Evolutionary conservation across 64 coral and sea anemone species (phyloP).

Genomic region (Dendrophyllia cribrosa): DNA sequence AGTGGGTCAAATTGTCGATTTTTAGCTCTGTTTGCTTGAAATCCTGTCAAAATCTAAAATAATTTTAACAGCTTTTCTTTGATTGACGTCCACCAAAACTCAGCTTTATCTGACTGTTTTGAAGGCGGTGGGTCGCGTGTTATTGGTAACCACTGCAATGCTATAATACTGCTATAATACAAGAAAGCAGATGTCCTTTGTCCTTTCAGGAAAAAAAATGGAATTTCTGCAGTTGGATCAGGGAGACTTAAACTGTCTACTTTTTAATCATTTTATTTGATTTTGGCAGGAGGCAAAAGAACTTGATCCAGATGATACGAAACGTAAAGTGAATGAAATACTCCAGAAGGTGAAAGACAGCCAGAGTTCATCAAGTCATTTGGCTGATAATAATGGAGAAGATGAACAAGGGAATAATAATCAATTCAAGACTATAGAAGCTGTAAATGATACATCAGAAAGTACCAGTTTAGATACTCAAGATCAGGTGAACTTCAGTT

Average conservation of each 20-base stretch:
- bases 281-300: slow-evolving; percentile 73
- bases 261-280: neutral
- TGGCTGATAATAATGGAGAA: neutral
- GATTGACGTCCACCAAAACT: too few species aligned
- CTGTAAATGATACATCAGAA: neutral
- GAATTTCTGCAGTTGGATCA: too few species aligned
- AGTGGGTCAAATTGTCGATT: too few species aligned
- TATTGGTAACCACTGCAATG: too few species aligned
- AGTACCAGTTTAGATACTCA: neutral
- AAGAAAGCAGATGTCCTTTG: too few species aligned
- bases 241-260: neutral
- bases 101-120: too few species aligned
- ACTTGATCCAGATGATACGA: slow-evolving; percentile 83
- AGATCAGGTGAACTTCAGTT: neutral
- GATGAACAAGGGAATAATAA: neutral
- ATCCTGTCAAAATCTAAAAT: too few species aligned
- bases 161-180: too few species aligned
- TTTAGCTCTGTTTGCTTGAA: too few species aligned
- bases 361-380: neutral
- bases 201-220: too few species aligned
- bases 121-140: too few species aligned
- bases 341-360: slow-evolving; percentile 86
- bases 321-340: slow-evolving; percentile 90
- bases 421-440: neutral
- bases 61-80: too few species aligned